These are phyloP conservation scores for Alligator mississippiensis DNA, from an alignment of 2,113 vertebrate genomes.

Conservation along the genomic window DNA sequence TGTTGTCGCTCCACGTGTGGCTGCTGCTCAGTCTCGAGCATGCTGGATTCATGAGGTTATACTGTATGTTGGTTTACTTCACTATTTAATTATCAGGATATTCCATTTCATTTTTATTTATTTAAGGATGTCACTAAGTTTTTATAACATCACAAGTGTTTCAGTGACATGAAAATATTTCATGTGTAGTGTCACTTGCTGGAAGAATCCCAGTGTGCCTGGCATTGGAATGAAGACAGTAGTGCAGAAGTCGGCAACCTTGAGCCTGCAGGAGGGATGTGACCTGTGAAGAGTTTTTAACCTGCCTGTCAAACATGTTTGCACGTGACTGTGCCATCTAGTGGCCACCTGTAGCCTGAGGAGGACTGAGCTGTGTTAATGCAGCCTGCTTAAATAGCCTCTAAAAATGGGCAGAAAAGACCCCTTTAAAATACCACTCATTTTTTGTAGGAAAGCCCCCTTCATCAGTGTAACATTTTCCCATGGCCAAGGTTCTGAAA, in stretches of 20 bases:
- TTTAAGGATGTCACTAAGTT: neutral
- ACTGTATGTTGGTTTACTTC: neutral
- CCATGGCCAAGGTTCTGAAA: neutral
- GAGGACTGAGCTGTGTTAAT: neutral
- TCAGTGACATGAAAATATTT: neutral
- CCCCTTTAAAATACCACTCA: neutral
- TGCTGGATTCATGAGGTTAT: neutral
- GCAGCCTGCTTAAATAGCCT: neutral
- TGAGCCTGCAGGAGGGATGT: neutral
- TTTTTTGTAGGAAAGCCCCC: neutral
- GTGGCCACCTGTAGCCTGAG: neutral
- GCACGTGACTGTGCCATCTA: neutral
- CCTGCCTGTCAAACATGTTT: neutral
- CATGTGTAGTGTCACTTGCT: fast-evolving
- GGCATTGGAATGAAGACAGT: neutral
- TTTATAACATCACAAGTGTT: neutral
- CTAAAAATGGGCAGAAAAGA: neutral
- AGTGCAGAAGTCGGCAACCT: no score
- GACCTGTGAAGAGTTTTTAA: neutral
- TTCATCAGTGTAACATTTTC: neutral
- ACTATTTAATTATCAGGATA: neutral
- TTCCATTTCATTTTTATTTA: neutral
- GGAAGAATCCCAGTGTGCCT: neutral
- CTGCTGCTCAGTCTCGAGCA: no score
- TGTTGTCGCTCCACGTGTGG: no score